Evolutionary conservation across 2,113 vertebrate species (phyloP).

Genomic region (Ranitomeya imitator): DNA sequence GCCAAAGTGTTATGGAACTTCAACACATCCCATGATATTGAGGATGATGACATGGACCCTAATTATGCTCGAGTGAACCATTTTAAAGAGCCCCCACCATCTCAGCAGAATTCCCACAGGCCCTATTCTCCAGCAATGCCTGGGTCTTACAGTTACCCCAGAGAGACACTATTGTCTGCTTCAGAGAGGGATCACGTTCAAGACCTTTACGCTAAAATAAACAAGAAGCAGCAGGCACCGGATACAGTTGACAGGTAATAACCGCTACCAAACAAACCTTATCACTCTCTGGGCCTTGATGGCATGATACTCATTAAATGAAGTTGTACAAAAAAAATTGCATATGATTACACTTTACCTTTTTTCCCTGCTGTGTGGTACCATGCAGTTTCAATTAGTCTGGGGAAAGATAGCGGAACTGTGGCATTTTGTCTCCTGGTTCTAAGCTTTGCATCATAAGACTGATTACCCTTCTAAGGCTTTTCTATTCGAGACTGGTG

Average conservation of each 20-base stretch:
- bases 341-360: slow-evolving; percentile 75
- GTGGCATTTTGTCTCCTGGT: slow-evolving; percentile 79
- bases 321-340: slow-evolving; percentile 69
- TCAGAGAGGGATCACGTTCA: slow-evolving; percentile 84
- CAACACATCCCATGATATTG: slow-evolving; percentile 72
- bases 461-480: slow-evolving; percentile 80
- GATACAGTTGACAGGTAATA: slow-evolving; percentile 83
- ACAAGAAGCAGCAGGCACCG: slow-evolving; percentile 84
- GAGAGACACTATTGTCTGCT: slow-evolving; percentile 68
- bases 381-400: slow-evolving; percentile 77
- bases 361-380: slow-evolving; percentile 73
- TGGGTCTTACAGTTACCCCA: slow-evolving; percentile 64
- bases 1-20: slow-evolving; percentile 73
- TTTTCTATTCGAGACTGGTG: slow-evolving; percentile 78
- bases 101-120: slow-evolving; percentile 70
- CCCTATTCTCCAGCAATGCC: slow-evolving; percentile 67
- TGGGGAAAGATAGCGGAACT: slow-evolving; percentile 71
- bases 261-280: slow-evolving; percentile 32
- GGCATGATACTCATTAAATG: slow-evolving; percentile 45
- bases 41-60: slow-evolving; percentile 92
- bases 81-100: slow-evolving; percentile 77
- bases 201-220: slow-evolving; percentile 93
- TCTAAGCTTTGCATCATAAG: slow-evolving; percentile 76
- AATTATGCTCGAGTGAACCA: slow-evolving; percentile 94
- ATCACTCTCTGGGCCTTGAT: slow-evolving; percentile 35